Base-by-base conservation (phyloP, 2,113 vertebrate genomes). In the Gobio gobio region DNA sequence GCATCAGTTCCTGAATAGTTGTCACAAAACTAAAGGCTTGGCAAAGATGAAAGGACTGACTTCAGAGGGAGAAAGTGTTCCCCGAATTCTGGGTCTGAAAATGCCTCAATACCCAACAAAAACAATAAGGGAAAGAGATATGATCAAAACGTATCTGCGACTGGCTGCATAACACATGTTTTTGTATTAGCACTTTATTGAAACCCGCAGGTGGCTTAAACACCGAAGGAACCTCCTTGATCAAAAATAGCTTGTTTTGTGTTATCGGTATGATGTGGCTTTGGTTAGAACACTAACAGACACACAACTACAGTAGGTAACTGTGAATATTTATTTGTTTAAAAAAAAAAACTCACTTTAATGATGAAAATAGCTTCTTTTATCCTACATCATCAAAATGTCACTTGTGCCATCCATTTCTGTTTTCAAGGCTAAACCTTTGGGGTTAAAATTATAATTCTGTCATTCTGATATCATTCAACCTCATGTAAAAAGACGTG, bases 21-120 rank as follows among this genome's bases (percentile, higher is more conserved):
- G 47, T 76, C 59, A 72, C 49, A 43, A 79, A 79, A 79, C 82
- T 2, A 26, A 70, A 4, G n/a, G 58, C 49, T 64, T 70, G 64
- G 24, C 68, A 40, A 22, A 87, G 82, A 87, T 84, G 54, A 84
- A 87, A 87, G 74, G 10, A 18, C 16, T 14, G 26, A 73, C 61
- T 63, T 85, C 43, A 45, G 59, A 85, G 26, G 10, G 43, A 73
- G 36, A 78, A 24, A 40, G 49, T 82, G 58, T 84, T 22, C n/a
- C 4, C 45, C 22, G 1, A 51, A 61, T 61, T 43, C 61, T 77
- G 81, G 10, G 75, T 78, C 70, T 85, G 20, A 85, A 82, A 85
- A 78, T 78, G 54, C 63, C 12, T 51, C 56, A 14, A 75, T 66
- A 87, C 49, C 56, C 80, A 49, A 82, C 51, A 82, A 68, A 68